Base-by-base conservation (phyloP, 2,797 vertebrate species). In the Anomalospiza imberbis region DNA sequence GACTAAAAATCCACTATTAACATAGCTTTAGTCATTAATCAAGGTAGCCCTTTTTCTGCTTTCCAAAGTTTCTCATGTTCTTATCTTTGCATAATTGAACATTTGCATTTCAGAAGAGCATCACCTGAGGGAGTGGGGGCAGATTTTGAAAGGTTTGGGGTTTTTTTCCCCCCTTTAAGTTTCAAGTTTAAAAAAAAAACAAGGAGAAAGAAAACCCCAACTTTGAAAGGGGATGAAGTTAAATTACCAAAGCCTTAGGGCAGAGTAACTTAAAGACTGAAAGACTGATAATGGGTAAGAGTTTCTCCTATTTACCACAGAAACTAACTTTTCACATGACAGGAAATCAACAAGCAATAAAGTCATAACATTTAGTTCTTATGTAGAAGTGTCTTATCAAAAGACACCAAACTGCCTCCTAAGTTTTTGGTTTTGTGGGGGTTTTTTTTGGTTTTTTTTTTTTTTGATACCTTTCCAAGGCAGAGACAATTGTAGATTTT, bases 61-160 rank as follows among this genome's bases (percentile, higher is more conserved):
- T 95, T 94, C 92, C 85, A 93, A 95, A 95, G 89, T 92, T 94
- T 97, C 93, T 95, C 91, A 88, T 89, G 87, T 91, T 95, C 92
- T 96, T 96, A 95, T 96, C 95, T 95, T 94, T 89, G 92, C 91
- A 95, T 96, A 96, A 95, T 83, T 92, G 87, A 89, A 68, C 76
- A 95, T 96, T 95, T 96, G 93, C 96, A 96, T 88, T 97, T 95
- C 93, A 94, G 94, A 95, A 93, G 96, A 96, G 79, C 65, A 92
- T 77, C 78, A 96, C 96, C 94, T 62, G 92, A 93, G 95, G 94
- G 91, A 83, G 50, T 62, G 42, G 50, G 74, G 89, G 88, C 54
- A 94, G 78, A 89, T 89, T 70, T 91, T 86, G 55, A 94, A 95
- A 93, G 90, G 44, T 65, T 82, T 40, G 18, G 62, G 12, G 0